Conservation (phyloP, 2,797 vertebrate genomes). For the Ispidina lecontei region DNA sequence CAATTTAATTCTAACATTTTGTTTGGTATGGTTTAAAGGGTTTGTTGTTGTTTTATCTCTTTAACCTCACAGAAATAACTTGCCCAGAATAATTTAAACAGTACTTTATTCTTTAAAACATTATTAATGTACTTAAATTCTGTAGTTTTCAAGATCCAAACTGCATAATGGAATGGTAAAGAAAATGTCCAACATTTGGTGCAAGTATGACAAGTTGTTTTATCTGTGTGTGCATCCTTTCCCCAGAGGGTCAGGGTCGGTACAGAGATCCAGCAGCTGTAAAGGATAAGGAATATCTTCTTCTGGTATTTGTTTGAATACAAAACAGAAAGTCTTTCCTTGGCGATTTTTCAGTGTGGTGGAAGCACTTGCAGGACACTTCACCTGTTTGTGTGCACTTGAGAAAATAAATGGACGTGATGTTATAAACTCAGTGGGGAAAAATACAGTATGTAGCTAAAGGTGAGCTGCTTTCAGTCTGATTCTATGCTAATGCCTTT, state of each 20-base stretch:
- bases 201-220: neutral
- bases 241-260: neutral
- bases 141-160: constrained; percentile 30
- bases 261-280: neutral
- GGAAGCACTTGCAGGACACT: neutral
- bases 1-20: constrained; percentile 17
- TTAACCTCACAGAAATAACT: neutral
- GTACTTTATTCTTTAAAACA: neutral
- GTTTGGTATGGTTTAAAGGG: neutral
- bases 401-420: constrained; percentile 8
- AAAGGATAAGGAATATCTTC: neutral
- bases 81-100: neutral
- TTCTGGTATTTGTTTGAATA: neutral
- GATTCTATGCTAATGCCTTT: neutral
- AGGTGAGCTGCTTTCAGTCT: neutral
- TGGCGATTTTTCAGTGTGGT: neutral
- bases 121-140: neutral
- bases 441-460: neutral
- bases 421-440: neutral
- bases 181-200: neutral
- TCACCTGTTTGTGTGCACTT: neutral
- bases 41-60: neutral
- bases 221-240: neutral
- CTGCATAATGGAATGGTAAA: neutral
- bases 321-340: neutral